Evolutionary conservation across 2,113 vertebrate species (phyloP), one percentile per base, ranked within the genome.

Genomic region (Cepphus grylle): DNA sequence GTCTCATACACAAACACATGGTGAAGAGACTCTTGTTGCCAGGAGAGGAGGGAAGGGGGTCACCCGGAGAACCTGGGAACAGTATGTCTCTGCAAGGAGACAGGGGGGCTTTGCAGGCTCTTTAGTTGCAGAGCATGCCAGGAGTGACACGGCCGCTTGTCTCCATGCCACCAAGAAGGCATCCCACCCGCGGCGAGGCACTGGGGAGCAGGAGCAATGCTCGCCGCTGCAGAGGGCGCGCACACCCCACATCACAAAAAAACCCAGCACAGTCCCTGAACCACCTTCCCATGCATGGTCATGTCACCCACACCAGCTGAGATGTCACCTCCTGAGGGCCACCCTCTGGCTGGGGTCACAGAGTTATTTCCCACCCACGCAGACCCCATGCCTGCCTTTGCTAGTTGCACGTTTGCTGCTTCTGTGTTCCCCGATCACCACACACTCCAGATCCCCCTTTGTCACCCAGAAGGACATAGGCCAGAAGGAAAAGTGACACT

Each of bases 31-130:
- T 40, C 56, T 34, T 42, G 10, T 2, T 36, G 67, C n/a, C 63
- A 34, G 32, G 65, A 40, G 50, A 83, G 22, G 34, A 55, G 47
- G 21, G 9, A 22, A 82, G 34, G 0, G 2, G 63, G 53, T 83
- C 50, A 12, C 3, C 3, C 0, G 0, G 52, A 45, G 32, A 65
- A 45, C 19, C 16, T 50, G 40, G 65, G 53, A 61, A 30, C 3
- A 3, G 16, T 14, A 8, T 5, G 38, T 14, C 43, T 13, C 52
- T 55, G 30, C 1, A 2, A 70, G 47, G 38, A 63, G 11, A 23
- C 0, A 3, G 1, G 29, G 15, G 9, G 9, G 0, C 2, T 30
- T 30, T 74, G 52, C 13, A 6, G 2, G 15, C 20, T 84, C 50
- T 42, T 61, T 20, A 56, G 38, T 38, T 7, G 12, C 19, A 38